These are phyloP conservation scores for Tridacna gigas DNA, from an alignment of 2,888 invertebrate species.

Conservation along the genomic window DNA sequence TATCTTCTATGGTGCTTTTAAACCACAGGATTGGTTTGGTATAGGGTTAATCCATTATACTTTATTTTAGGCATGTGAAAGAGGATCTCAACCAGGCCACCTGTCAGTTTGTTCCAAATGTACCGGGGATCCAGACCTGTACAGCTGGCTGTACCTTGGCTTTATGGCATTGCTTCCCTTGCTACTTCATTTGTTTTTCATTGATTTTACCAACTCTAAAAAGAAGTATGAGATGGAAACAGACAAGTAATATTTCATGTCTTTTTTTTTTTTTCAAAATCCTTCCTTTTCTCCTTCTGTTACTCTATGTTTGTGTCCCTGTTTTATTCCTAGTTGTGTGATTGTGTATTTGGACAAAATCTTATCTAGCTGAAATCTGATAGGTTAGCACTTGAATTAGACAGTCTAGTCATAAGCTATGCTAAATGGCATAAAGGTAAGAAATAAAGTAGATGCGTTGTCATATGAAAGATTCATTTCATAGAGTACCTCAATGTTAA, in stretches of 20 bases:
- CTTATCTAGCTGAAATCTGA: neutral
- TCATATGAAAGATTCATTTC: neutral
- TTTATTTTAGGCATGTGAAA: conserved; percentile 83
- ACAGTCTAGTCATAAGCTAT: neutral
- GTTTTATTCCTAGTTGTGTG: neutral
- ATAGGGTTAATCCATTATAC: too few relatives aligned
- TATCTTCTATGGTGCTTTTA: too few relatives aligned
- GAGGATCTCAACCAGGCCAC: conserved; percentile 88
- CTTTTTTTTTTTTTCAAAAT: too few relatives aligned
- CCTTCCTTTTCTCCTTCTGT: too few relatives aligned
- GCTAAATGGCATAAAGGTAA: neutral
- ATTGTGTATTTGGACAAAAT: neutral
- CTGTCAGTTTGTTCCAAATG: conserved; percentile 91
- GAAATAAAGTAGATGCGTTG: neutral
- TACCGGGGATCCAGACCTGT: conserved; percentile 89
- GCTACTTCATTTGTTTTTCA: conserved; percentile 96
- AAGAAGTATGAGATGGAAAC: conserved; percentile 85
- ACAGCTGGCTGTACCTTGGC: conserved; percentile 97
- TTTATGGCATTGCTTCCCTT: conserved; percentile 96
- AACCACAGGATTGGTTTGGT: too few relatives aligned
- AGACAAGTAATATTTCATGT: neutral
- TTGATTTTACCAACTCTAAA: conserved; percentile 90
- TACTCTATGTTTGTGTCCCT: too few relatives aligned
- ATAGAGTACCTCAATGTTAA: neutral
- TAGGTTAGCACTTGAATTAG: neutral